These are phyloP conservation scores for Tipula lateralis DNA, from an alignment of 2,888 invertebrate species.

Conservation along the genomic window DNA sequence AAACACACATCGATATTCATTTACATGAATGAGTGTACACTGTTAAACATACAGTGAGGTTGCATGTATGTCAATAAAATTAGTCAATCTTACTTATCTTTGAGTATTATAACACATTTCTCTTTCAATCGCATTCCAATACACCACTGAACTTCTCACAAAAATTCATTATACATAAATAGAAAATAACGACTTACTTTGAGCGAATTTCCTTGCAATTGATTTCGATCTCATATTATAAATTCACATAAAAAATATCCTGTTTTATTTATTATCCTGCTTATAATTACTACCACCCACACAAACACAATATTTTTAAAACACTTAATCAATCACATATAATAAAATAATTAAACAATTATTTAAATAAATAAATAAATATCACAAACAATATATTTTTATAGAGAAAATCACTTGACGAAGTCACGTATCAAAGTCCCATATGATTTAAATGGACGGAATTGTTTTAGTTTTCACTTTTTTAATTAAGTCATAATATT, in stretches of 20 bases:
- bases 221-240: constrained; percentile 6
- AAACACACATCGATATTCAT: too few relatives aligned
- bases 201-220: constrained; percentile 25
- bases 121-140: not conserved
- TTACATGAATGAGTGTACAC: too few relatives aligned
- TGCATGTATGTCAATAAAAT: too few relatives aligned
- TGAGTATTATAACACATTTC: too few relatives aligned
- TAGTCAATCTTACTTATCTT: too few relatives aligned
- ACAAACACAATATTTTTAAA: not conserved
- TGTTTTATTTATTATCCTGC: not conserved
- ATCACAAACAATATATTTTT: too few relatives aligned
- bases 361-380: not conserved
- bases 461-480: not conserved
- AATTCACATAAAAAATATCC: not conserved
- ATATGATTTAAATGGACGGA: not conserved
- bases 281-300: not conserved
- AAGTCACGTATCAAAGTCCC: not conserved
- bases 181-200: constrained; percentile 3
- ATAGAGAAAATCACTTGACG: not conserved
- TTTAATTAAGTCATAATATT: not conserved
- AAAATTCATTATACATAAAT: not conserved
- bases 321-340: not conserved
- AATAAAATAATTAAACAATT: not conserved
- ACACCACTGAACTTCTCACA: too few relatives aligned
- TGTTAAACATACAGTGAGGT: too few relatives aligned